Percentiles rank a stretch among this genome's conserved stretches.
phyloP scores from a whole-genome alignment of 2,113 vertebrate genomes.

The Hypomesus transpacificus region DNA sequence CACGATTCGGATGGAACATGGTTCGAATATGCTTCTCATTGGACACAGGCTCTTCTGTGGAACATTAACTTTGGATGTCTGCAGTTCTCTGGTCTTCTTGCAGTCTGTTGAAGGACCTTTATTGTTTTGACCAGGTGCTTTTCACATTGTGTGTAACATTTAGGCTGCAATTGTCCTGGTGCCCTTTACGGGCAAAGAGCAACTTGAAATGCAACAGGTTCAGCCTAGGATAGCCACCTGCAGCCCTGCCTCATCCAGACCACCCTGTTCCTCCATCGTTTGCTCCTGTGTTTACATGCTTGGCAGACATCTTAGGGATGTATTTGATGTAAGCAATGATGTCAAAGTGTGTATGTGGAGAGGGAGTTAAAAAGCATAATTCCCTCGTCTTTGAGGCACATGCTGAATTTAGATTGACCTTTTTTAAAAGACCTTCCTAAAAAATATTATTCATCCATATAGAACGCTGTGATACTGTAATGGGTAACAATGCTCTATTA shows the following conservation, averaged over 20 bases:
- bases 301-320: too few relatives aligned
- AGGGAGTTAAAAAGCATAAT: too few relatives aligned
- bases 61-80: neutral
- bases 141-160: slow-evolving; percentile 25
- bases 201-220: slow-evolving; percentile 59
- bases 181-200: slow-evolving; percentile 50
- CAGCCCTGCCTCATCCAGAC: too few relatives aligned
- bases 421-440: too few relatives aligned
- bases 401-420: too few relatives aligned
- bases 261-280: neutral
- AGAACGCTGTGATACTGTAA: slow-evolving; percentile 5
- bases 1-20: slow-evolving; percentile 36
- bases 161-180: slow-evolving; percentile 42
- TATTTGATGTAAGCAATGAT: too few relatives aligned
- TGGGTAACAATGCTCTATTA: neutral
- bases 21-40: neutral
- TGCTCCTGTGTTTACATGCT: too few relatives aligned
- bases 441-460: neutral
- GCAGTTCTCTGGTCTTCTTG: slow-evolving; percentile 41
- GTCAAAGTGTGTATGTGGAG: too few relatives aligned
- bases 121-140: slow-evolving; percentile 30
- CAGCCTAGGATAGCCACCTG: slow-evolving; percentile 24
- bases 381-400: too few relatives aligned
- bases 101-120: slow-evolving; percentile 26
- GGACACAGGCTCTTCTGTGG: neutral